Evolutionary conservation across 2,113 vertebrate species (phyloP).

Genomic region (Zapus hudsonius): DNA sequence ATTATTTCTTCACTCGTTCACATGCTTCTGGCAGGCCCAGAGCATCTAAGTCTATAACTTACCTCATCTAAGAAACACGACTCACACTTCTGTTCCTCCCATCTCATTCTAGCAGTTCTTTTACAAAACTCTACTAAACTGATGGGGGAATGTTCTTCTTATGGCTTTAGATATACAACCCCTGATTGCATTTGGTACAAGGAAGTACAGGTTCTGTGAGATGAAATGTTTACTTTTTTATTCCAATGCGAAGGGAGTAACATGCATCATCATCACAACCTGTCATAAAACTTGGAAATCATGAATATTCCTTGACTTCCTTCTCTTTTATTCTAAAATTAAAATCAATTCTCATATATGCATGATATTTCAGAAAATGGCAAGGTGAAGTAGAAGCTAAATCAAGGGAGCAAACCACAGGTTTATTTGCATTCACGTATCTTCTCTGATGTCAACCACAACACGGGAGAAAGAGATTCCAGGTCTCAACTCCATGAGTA

Average conservation of each 20-base stretch:
- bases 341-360: neutral
- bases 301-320: conserved; percentile 8
- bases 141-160: neutral
- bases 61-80: too few relatives aligned
- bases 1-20: too few relatives aligned
- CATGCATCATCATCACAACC: neutral
- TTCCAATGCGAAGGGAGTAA: neutral
- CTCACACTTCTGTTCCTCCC: too few relatives aligned
- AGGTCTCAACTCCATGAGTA: conserved; percentile 50
- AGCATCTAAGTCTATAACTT: too few relatives aligned
- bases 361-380: neutral
- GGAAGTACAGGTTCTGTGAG: neutral
- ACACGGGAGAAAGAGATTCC: conserved; percentile 29
- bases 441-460: neutral
- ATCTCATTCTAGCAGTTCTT: too few relatives aligned
- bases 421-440: conserved; percentile 17
- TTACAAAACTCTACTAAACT: too few relatives aligned
- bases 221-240: conserved; percentile 14
- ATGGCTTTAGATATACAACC: neutral
- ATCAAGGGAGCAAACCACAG: neutral
- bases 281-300: neutral
- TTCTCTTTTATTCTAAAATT: conserved; percentile 32
- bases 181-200: neutral
- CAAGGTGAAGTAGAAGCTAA: neutral
- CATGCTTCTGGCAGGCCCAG: too few relatives aligned